Evolutionary conservation across 1,140 invertebrate species (phyloP).

Genomic region (Drosophila seguyi): DNA sequence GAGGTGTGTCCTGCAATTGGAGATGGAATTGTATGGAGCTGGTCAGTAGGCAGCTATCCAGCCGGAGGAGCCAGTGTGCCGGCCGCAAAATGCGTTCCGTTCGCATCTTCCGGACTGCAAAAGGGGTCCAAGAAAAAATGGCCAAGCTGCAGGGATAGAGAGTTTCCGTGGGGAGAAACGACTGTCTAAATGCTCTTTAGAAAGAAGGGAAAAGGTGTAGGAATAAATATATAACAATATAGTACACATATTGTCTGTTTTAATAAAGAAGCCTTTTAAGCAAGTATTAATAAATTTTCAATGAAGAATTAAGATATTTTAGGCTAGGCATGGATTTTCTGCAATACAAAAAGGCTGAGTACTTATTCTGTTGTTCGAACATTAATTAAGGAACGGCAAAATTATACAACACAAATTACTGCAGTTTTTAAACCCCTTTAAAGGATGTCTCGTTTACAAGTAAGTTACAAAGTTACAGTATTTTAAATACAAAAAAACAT

Average conservation of each 20-base stretch:
- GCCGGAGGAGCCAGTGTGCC: constrained; percentile 29
- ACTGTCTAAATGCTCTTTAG: constrained; percentile 1
- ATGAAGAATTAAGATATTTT: background rate
- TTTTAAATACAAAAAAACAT: too few species aligned
- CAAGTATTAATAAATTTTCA: background rate
- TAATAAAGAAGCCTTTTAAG: background rate
- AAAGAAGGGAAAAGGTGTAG: background rate
- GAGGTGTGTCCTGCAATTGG: constrained; percentile 13
- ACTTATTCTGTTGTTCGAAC: too few species aligned
- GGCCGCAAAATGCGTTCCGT: constrained; percentile 70
- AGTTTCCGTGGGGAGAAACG: background rate
- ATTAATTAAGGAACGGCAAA: too few species aligned
- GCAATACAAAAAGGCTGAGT: too few species aligned
- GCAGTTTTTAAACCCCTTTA: too few species aligned
- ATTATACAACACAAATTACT: too few species aligned
- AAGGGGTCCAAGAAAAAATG: constrained; percentile 43
- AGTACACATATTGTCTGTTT: background rate
- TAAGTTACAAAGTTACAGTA: too few species aligned
- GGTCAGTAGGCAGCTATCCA: constrained; percentile 6
- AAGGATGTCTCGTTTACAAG: too few species aligned
- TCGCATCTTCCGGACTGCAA: constrained; percentile 56
- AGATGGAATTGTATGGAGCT: constrained; percentile 1
- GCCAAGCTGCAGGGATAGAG: background rate
- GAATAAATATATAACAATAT: background rate
- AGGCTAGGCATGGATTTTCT: too few species aligned